Base-by-base conservation (phyloP, 2,797 vertebrate species). In the Arctocebus calabarensis region DNA sequence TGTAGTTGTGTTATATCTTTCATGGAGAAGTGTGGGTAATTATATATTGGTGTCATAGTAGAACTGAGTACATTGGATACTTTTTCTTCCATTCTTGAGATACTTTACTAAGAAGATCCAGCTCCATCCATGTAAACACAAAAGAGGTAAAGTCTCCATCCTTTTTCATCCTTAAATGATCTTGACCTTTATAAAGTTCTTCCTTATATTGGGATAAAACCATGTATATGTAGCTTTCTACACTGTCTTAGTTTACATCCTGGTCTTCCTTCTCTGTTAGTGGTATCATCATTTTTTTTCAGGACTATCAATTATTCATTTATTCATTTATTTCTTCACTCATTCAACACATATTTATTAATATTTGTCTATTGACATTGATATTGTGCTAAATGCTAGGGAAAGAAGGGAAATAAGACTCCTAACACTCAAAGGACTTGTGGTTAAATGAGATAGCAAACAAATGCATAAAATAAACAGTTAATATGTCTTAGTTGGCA, bases 401-500 rank as follows among this genome's bases (percentile, higher is more conserved):
- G 8, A 29, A 7, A 93, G 59, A 89, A 81, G 34, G 27, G 84
- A 94, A 91, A 66, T n/a, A 92, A 89, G 84, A 84, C 7, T 71
- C 48, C 2, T 84, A 32, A 45, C 32, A 55, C 77, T 81, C 45
- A 48, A 88, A 93, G 84, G 78, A 85, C 84, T 77, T 79, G 19
- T 16, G 25, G 29, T 57, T 95, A 75, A 96, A n/a, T n/a, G 66
- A 90, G 88, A 84, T n/a, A 52, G 59, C 52, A 94, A 92, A 52
- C 27, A 40, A 62, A 5, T 17, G n/a, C 32, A 73, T 88, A 59
- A 91, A 88, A 78, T 37, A 59, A 90, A 66, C 7, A 84, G 59
- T 77, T 81, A 25, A 79, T 45, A 57, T 66, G 34, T 87, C 86
- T 85, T 82, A 57, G 34, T 81, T 74, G 71, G 91, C 59, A 81